Evolutionary conservation across 2,113 vertebrate genomes (phyloP), one percentile per base, ranked within the genome.

Genomic region (Dipodomys merriami): DNA sequence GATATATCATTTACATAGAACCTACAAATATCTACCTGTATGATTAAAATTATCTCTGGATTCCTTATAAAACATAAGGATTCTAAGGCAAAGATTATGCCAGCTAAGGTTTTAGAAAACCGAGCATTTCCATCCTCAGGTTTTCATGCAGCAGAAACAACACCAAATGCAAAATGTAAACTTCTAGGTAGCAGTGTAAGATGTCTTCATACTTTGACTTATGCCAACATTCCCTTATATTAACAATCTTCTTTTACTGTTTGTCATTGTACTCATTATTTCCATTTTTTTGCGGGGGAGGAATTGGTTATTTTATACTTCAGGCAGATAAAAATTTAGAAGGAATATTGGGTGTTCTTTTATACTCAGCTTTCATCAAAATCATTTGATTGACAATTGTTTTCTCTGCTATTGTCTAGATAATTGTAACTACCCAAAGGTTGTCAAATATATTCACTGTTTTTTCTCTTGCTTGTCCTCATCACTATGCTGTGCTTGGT

Each of bases 371-470:
- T 72, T 29, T 76, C 4, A 0, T 35, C 15, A 46, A 83, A 92
- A 0, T 93, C 90, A 77, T 30, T 90, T 86, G 80, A 53, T 29
- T 90, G 81, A 69, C 29, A 74, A 27, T 62, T 83, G 35, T 46
- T 95, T 89, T 84, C 80, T 88, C 53, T 87, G 68, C 65, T 86
- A 60, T 81, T 73, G 44, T 95, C 49, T 94, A 57, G 15, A 89
- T 94, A 94, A 94, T 82, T n/a, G 27, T 62, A 79, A 88, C 92
- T 93, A 89, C 77, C 65, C 44, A 82, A 77, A 4, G 25, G 15
- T 35, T 95, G 82, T 96, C 94, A 95, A 80, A 93, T 82, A 71
- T 35, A 88, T 25, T 88, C 72, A 69, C 7, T 77, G 22, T 69
- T 86, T 62, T 83, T 77, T 30, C 16, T 80, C 76, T 78, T 65